Evolutionary conservation across 2,888 invertebrate genomes (phyloP).

Genomic region (Cryptosula pallasiana): DNA sequence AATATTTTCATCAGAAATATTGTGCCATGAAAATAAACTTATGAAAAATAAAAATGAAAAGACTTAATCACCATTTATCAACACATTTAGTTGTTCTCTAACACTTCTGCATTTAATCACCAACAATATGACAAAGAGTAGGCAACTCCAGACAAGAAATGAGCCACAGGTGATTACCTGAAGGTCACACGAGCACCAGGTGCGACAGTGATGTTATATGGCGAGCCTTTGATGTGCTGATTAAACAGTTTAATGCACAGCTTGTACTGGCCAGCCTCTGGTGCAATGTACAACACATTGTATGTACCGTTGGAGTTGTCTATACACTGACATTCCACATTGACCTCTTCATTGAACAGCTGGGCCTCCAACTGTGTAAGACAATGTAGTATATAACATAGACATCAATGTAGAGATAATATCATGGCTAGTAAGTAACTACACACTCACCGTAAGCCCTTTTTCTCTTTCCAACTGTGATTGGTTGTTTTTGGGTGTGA

Average conservation of each 20-base stretch:
- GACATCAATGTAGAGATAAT: too few relatives aligned
- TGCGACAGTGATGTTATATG: slow-evolving; percentile 50
- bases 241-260: slow-evolving; percentile 52
- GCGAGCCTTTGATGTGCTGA: slow-evolving; percentile 54
- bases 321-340: slow-evolving; percentile 13
- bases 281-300: slow-evolving; percentile 52
- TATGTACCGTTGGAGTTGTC: slow-evolving; percentile 51
- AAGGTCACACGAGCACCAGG: slow-evolving; percentile 34
- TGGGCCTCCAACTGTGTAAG: slow-evolving; percentile 1
- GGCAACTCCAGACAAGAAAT: too few relatives aligned
- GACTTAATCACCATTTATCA: too few relatives aligned
- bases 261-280: slow-evolving; percentile 50
- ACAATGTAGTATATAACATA: background rate
- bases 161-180: too few relatives aligned
- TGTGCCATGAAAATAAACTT: too few relatives aligned
- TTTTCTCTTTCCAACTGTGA: background rate
- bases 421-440: too few relatives aligned
- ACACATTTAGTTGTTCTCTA: too few relatives aligned
- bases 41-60: too few relatives aligned
- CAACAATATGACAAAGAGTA: too few relatives aligned
- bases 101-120: too few relatives aligned
- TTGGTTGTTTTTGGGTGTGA: slow-evolving; percentile 3
- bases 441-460: background rate
- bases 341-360: slow-evolving; percentile 8
- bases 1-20: too few relatives aligned